Evolutionary conservation across 2,797 vertebrate species (phyloP), one percentile per base, ranked within the genome.

Genomic region (Pseudocheirus occidentalis): DNA sequence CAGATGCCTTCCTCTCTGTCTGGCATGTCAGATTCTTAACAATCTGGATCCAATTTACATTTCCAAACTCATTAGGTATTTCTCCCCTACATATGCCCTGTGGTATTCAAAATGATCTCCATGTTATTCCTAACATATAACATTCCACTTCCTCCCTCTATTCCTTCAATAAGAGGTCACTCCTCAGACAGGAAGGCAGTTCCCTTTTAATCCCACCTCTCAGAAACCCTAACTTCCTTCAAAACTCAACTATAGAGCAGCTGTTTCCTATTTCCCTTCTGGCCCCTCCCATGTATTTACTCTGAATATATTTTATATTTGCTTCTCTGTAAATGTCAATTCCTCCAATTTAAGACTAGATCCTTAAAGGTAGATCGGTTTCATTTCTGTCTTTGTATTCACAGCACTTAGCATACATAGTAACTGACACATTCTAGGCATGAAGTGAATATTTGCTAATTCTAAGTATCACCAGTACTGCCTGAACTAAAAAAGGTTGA

Each of bases 391-490:
- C 73, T 87, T 46, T 87, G 40, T 27, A 87, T 7, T 87, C 21
- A 24, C 40, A 46, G 4, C 18, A 46, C 40, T 87, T 40, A 40
- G 53, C 53, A 54, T 54, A 31, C 66, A 46, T 4, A 34, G 66
- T 81, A 81, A 87, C 21, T 87, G 7, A 7, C 0, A 87, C 73
- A 46, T 27, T 46, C 73, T 87, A 40, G 16, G 66, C 6, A 81
- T 2, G 16, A 2, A 24, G 66, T 81, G 18, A 81, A 81, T 40
- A 81, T 40, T 81, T 81, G 66, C 66, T 81, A n/a, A 81, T 40
- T 81, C n/a, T 66, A 73, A 73, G n/a, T 40, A 73, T 73, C 90
- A 92, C 18, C 55, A 95, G 13, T 93, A 91, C 91, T 89, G 28
- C 21, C 16, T 91, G 28, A 12, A 94, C 54, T 91, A 91, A 92